A percentile compares a stretch with the other conserved stretches of the same genome.
Evolutionary conservation across 1,140 invertebrate species (phyloP).

Genomic region (Papilio polytes): DNA sequence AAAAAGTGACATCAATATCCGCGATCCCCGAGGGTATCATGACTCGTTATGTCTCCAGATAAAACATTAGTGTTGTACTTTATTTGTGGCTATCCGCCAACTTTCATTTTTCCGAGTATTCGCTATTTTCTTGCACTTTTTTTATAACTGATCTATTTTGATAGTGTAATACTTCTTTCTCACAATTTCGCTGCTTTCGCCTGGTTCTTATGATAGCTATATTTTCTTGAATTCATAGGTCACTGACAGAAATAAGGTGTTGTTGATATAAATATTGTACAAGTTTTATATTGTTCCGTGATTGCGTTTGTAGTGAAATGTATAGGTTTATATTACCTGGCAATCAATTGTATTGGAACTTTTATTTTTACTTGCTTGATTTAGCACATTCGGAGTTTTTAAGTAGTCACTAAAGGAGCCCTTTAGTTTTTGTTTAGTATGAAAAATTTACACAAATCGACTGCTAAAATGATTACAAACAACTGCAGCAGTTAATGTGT

Average conservation of each 20-base stretch:
- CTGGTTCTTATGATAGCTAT: neutral
- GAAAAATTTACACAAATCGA: too few species aligned
- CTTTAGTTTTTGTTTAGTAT: too few species aligned
- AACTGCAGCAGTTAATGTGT: too few species aligned
- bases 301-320: neutral
- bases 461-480: too few species aligned
- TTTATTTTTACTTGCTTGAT: neutral
- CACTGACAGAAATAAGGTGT: neutral
- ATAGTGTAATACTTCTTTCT: slow-evolving; percentile 7
- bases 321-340: neutral
- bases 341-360: neutral
- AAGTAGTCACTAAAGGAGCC: too few species aligned
- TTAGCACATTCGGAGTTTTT: neutral
- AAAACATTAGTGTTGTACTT: neutral
- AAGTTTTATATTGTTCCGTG: neutral
- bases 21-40: slow-evolving; percentile 5
- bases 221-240: neutral
- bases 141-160: slow-evolving; percentile 11
- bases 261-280: neutral
- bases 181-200: neutral
- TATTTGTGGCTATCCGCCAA: slow-evolving; percentile 1
- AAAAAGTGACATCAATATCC: neutral
- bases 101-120: slow-evolving; percentile 6
- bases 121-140: slow-evolving; percentile 14
- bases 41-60: neutral